Conservation (phyloP, 2,888 invertebrate genomes). For the Acronicta leporina region DNA sequence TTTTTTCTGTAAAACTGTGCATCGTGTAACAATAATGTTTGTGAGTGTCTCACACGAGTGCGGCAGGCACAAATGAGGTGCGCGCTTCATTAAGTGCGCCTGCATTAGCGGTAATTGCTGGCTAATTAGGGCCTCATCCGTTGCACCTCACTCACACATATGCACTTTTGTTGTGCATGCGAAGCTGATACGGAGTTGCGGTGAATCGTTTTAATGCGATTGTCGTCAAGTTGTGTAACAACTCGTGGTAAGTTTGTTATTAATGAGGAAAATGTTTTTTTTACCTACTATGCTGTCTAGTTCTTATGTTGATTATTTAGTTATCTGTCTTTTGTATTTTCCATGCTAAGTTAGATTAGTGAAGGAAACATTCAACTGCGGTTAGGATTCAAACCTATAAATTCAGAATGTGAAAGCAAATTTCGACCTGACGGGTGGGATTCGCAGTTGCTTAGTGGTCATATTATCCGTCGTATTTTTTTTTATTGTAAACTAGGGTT, state of each 20-base stretch:
- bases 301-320: too few species aligned
- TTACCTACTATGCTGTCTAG: background rate
- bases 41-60: conserved; percentile 51
- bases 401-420: too few species aligned
- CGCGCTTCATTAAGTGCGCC: conserved; percentile 75
- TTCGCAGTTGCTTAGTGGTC: too few species aligned
- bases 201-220: conserved; percentile 34
- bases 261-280: background rate
- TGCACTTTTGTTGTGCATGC: conserved; percentile 55
- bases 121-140: conserved; percentile 83
- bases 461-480: too few species aligned
- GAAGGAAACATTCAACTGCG: too few species aligned
- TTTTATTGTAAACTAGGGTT: too few species aligned
- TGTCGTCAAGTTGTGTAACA: conserved; percentile 14
- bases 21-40: conserved; percentile 50
- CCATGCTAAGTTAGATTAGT: too few species aligned
- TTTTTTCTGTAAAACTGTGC: conserved; percentile 30
- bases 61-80: conserved; percentile 71
- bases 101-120: conserved; percentile 83
- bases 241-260: background rate
- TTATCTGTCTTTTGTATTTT: too few species aligned
- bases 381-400: too few species aligned
- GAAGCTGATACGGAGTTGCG: conserved; percentile 39
- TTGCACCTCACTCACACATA: conserved; percentile 65
- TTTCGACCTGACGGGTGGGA: too few species aligned